Percentiles rank a stretch among this genome's conserved stretches.
phyloP scores from a whole-genome alignment of 1,140 invertebrate genomes.

The Drosophila sucinea region DNA sequence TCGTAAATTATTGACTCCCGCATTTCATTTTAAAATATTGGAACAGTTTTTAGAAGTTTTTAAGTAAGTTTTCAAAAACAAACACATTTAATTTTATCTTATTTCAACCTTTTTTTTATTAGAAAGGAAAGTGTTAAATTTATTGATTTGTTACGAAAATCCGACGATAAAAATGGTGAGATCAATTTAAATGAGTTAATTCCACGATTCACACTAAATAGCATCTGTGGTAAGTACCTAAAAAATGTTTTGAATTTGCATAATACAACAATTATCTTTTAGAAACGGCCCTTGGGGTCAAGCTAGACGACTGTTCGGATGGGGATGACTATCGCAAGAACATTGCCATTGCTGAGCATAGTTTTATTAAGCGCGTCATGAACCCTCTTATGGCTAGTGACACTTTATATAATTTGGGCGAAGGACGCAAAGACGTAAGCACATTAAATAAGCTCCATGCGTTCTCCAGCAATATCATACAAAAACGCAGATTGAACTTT shows the following conservation, averaged over 20 bases:
- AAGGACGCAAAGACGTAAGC: conserved; percentile 35
- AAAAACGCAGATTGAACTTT: conserved; percentile 36
- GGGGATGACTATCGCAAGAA: conserved; percentile 58
- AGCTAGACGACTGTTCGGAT: conserved; percentile 61
- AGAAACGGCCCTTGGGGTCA: conserved; percentile 92
- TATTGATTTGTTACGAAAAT: conserved; percentile 33
- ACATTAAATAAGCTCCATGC: conserved; percentile 41
- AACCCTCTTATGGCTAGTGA: conserved; percentile 54
- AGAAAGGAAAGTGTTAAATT: conserved; percentile 80
- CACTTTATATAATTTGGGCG: conserved; percentile 48
- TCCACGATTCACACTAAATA: conserved; percentile 88
- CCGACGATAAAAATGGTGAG: conserved; percentile 33
- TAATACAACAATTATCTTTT: not conserved
- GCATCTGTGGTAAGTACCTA: conserved; percentile 87
- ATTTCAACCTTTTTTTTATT: conserved; percentile 17
- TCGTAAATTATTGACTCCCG: conserved; percentile 92
- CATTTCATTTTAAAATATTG: conserved; percentile 94
- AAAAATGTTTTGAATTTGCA: not conserved
- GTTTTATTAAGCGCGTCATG: conserved; percentile 47
- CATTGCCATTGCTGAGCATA: conserved; percentile 48
- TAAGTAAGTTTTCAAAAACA: conserved; percentile 83
- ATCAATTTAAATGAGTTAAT: conserved; percentile 85
- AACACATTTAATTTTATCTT: not conserved
- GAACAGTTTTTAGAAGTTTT: conserved; percentile 89
- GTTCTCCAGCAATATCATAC: conserved; percentile 51